phyloP scores from a whole-genome alignment of 2,113 vertebrate genomes.

The Heliornis fulica region DNA sequence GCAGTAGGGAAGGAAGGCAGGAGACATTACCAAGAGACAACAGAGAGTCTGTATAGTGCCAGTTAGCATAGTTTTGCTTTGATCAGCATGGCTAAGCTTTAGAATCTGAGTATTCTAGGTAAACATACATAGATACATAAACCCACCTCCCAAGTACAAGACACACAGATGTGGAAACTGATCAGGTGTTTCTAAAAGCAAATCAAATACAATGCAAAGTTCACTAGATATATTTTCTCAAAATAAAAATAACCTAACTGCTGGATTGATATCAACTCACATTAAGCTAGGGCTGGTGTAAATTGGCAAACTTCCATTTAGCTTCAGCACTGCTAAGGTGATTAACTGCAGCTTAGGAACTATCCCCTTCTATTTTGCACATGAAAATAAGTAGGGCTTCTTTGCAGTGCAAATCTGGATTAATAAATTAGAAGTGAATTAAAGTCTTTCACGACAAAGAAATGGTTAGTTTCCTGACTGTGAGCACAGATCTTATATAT shows the following conservation, averaged over 20 bases:
- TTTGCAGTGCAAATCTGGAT: constrained; percentile 52
- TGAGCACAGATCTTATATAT: not conserved
- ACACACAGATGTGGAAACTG: not conserved
- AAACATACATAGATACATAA: not conserved
- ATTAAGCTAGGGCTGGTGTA: not conserved
- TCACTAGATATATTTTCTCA: not conserved
- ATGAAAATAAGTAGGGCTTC: constrained; percentile 54
- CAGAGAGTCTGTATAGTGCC: not conserved
- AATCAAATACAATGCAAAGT: not conserved
- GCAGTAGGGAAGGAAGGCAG: not conserved
- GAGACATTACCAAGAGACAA: not conserved
- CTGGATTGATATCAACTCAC: not conserved
- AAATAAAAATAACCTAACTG: constrained; percentile 5
- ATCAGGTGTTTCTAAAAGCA: not conserved
- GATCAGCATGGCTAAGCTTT: not conserved
- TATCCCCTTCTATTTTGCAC: constrained; percentile 61
- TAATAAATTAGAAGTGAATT: constrained; percentile 51
- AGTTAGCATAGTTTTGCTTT: not conserved
- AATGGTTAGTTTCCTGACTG: not conserved
- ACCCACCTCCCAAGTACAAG: not conserved
- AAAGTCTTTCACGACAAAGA: not conserved
- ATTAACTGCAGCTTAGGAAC: constrained; percentile 55
- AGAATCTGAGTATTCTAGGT: not conserved
- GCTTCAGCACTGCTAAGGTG: constrained; percentile 41
- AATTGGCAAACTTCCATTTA: constrained; percentile 29